Conservation (phyloP, 2,113 vertebrate species). For the Perca fluviatilis region DNA sequence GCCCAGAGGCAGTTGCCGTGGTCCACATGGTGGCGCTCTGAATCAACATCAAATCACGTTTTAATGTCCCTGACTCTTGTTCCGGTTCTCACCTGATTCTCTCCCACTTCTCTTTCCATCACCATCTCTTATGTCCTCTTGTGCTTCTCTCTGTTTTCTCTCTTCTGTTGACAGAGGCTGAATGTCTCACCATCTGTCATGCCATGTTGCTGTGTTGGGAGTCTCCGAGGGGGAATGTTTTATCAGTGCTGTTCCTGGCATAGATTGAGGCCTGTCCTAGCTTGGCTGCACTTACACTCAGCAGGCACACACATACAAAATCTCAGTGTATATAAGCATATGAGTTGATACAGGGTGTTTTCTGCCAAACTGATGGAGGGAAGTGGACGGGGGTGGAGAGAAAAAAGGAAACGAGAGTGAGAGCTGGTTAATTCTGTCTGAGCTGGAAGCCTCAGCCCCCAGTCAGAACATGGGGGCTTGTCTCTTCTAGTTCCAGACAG, state of each 20-base stretch:
- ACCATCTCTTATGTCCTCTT: constrained; percentile 65
- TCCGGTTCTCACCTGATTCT: constrained; percentile 73
- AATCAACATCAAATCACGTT: constrained; percentile 62
- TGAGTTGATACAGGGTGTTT: constrained; percentile 15
- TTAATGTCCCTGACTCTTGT: constrained; percentile 37
- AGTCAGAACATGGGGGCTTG: constrained; percentile 73
- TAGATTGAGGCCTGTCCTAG: constrained; percentile 10
- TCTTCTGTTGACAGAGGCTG: constrained; percentile 76
- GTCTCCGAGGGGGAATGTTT: constrained; percentile 50
- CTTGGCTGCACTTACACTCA: constrained; percentile 9
- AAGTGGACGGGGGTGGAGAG: constrained; percentile 21
- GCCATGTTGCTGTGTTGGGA: constrained; percentile 60
- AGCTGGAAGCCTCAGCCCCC: constrained; percentile 72
- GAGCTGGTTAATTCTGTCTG: constrained; percentile 73
- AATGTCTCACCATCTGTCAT: constrained; percentile 81
- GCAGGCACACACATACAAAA: neutral
- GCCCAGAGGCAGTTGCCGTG: constrained; percentile 4
- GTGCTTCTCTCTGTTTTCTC: constrained; percentile 56
- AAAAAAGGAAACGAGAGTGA: constrained; percentile 39
- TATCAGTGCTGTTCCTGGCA: constrained; percentile 56
- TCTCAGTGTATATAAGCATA: constrained; percentile 2
- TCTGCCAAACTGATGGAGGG: constrained; percentile 35
- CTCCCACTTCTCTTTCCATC: constrained; percentile 45
- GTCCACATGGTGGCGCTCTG: constrained; percentile 80
- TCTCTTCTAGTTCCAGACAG: constrained; percentile 76